phyloP scores from a whole-genome alignment of 2,797 vertebrate species.

The Lepus oiostolus region DNA sequence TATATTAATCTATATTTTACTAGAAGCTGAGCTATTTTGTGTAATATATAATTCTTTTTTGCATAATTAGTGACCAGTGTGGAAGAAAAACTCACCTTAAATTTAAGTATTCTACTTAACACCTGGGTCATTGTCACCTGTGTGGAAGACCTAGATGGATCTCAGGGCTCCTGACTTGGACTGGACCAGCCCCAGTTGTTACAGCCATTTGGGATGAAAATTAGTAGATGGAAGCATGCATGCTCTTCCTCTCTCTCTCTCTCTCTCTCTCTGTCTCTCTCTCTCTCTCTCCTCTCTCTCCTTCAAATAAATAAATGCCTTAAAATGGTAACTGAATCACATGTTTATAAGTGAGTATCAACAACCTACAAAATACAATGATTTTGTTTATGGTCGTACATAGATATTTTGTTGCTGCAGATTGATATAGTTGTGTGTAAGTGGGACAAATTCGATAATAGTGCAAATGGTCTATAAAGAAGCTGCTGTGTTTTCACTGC shows the following conservation, averaged over 20 bases:
- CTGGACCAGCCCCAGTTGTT: too few species aligned
- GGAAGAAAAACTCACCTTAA: not conserved
- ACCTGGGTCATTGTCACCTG: not conserved
- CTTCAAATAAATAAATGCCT: too few species aligned
- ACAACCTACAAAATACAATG: not conserved
- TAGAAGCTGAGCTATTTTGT: not conserved
- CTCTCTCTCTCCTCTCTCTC: too few species aligned
- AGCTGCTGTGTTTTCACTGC: not conserved
- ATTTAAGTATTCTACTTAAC: not conserved
- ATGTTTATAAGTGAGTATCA: not conserved
- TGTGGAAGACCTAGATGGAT: not conserved
- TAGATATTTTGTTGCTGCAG: not conserved
- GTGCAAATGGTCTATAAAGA: not conserved
- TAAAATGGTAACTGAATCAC: not conserved
- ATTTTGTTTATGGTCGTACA: not conserved
- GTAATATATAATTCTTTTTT: not conserved
- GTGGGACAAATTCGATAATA: not conserved
- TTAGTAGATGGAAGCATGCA: too few species aligned
- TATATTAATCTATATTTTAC: not conserved
- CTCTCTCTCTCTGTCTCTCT: too few species aligned
- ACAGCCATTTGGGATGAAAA: too few species aligned
- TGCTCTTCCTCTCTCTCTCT: too few species aligned
- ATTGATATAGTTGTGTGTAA: not conserved
- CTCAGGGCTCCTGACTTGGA: too few species aligned
- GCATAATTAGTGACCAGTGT: not conserved